Percentiles rank a stretch among this genome's conserved stretches.
These are phyloP conservation scores for Perizoma affinitatum DNA, from an alignment of 2,888 invertebrate genomes.

Conservation along the genomic window DNA sequence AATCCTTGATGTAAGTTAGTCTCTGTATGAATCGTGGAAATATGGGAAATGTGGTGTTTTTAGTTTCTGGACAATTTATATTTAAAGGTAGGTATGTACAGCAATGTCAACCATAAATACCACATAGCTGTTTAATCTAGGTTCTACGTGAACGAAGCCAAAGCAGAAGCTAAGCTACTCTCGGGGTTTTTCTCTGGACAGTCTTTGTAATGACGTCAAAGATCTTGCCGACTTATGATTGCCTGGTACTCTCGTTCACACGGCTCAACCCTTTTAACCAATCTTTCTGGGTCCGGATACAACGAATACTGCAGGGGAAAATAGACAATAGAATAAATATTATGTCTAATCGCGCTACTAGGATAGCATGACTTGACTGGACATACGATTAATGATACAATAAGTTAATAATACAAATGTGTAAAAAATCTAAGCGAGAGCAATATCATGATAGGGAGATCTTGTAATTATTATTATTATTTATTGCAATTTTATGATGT, in stretches of 20 bases:
- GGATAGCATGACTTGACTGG: constrained; percentile 55
- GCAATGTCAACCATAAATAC: too few species aligned
- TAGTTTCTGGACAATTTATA: too few species aligned
- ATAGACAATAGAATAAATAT: constrained; percentile 39
- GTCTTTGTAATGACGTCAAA: constrained; percentile 28
- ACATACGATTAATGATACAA: constrained; percentile 30
- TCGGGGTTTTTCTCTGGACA: constrained; percentile 49
- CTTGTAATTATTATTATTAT: too few species aligned
- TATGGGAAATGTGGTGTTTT: too few species aligned
- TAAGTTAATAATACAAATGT: constrained; percentile 7
- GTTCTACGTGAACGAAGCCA: constrained; percentile 40
- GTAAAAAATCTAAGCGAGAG: constrained; percentile 41
- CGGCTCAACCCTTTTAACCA: constrained; percentile 52
- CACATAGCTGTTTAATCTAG: too few species aligned
- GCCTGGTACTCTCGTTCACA: constrained; percentile 53
- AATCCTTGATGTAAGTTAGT: too few species aligned
- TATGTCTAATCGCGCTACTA: constrained; percentile 58
- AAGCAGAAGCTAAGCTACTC: constrained; percentile 60
- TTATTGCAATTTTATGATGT: too few species aligned
- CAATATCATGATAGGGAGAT: too few species aligned
- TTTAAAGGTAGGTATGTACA: too few species aligned
- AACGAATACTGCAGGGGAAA: constrained; percentile 16
- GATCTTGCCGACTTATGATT: constrained; percentile 45
- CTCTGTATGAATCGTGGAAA: too few species aligned
- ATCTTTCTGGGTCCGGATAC: constrained; percentile 21